Base-by-base conservation (phyloP, 1,140 invertebrate genomes). In the Drosophila nigrodunni region DNA sequence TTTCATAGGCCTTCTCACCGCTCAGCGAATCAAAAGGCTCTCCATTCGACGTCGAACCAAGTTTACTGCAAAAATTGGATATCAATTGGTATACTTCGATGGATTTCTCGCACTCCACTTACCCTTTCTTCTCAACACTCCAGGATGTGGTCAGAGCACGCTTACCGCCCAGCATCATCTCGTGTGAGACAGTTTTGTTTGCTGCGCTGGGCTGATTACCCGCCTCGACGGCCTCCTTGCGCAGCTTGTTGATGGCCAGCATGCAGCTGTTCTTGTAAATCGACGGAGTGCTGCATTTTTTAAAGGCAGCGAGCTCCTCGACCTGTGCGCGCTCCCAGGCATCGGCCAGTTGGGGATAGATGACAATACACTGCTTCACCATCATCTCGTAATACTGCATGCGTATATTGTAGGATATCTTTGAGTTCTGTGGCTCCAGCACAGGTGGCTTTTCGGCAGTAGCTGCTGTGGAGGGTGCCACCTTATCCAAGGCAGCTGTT, bases 211-310 rank as follows among this genome's bases (percentile, higher is more conserved):
- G 82, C 18, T 71, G 75, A 61, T 91, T 92, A 0, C 92, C 92
- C 3, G 92, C 90, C 68, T 92, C 92, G 74, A 94, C 93, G 2
- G 95, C 81, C 92, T 96, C 96, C 91, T 96, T 96, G 61, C 95
- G 93, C 55, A 96, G 86, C 86, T 96, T 94, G 83, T 96, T 96
- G 18, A 97, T 94, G 34, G 96, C 93, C 77, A 97, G 94, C 92
- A 97, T 95, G 67, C 95, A 96, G 15, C 97, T 96, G 93, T 96
- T 97, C 91, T 97, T 95, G 92, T 98, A 98, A 43, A 98, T 96
- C 62, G 94, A 94, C 25, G 96, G 94, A 39, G 95, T 96, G 75
- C 94, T 95, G 85, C 96, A 97, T 82, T 96, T 95, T 75, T 96
- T 95, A 81, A 96, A 96, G 54, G 96, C 96, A 3, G 94, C 93